Evolutionary conservation across 2,888 invertebrate species (phyloP), one percentile per base, ranked within the genome.

Genomic region (Cordilura impudica): DNA sequence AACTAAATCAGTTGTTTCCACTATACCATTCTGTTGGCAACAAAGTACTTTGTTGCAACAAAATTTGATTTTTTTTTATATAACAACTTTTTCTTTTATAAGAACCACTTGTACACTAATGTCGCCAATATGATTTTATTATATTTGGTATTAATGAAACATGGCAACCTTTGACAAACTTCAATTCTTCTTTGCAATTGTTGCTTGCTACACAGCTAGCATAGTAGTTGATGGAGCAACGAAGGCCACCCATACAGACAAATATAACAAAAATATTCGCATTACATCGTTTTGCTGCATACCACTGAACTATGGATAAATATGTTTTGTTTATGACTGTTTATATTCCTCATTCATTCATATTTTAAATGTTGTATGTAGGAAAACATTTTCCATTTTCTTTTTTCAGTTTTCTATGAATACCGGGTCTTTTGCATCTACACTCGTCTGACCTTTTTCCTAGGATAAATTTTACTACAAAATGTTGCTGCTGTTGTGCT

Each of bases 301-400:
- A 47, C 51, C 53, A 65, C 35, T 10, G 8, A 54, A 61, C 61
- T 54, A 51, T 60, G 79, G 31, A 71, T 79, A 78, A 78, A 78
- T 71, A 71, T 79, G 79, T 79, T 70, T 75, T 79, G 79, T 75
- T 75, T 79, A 79, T 79, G 79, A 71, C 66, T 71, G 56, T 79
- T 75, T 74, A 63, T 79, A 67, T 66, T 56, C 65, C 61, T 71
- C 70, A 60, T 78, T 78, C 66, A 79, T 79, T 74, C 74, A 79
- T 79, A 79, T 74, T 79, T 74, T 58, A 74, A 58, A 67, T 66
- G n/a, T 75, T 56, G 47, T 63, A 61, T 21, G 47, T 31, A 3
- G n/a, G 43, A 43, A 67, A 74, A 74, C 66, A 65, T 66, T 78
- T 74, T 78, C 70, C 66, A 65, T 66, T 78, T 74, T 78, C 70